A percentile compares a stretch with the other conserved stretches of the same genome.
Evolutionary conservation across 1,140 invertebrate genomes (phyloP).

Genomic region (Plectrocnemia conspersa): DNA sequence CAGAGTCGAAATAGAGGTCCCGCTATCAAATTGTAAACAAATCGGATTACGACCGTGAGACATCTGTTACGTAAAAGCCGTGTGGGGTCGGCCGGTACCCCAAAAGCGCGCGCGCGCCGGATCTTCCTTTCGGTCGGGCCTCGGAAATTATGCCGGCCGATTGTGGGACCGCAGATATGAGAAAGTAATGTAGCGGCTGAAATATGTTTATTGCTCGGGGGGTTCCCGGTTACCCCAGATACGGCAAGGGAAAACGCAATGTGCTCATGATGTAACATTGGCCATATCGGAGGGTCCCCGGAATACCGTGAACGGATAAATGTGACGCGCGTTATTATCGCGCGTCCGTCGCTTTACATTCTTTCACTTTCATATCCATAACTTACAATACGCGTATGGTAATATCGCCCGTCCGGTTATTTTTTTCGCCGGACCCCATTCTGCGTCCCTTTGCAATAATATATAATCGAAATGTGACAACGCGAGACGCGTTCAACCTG

Average conservation of each 20-base stretch:
- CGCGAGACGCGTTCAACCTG: no score
- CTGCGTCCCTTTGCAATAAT: no score
- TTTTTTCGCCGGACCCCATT: no score
- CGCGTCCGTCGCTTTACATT: no score
- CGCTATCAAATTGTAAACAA: constrained; percentile 16
- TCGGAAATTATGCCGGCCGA: not conserved
- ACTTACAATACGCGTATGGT: no score
- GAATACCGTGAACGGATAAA: not conserved
- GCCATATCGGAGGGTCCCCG: not conserved
- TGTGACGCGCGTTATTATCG: constrained; percentile 4
- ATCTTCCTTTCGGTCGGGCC: not conserved
- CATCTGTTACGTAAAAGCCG: constrained; percentile 18
- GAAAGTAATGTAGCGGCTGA: constrained; percentile 4
- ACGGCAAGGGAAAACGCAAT: not conserved
- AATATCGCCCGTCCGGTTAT: no score
- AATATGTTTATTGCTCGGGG: constrained; percentile 1
- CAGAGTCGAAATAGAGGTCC: not conserved
- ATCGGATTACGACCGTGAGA: constrained; percentile 14
- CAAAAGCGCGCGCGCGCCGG: not conserved
- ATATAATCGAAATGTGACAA: no score
- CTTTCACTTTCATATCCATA: no score
- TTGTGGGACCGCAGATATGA: constrained; percentile 1
- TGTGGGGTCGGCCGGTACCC: not conserved
- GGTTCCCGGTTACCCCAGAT: not conserved
- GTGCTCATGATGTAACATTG: not conserved